phyloP scores from a whole-genome alignment of 1,140 invertebrate genomes.

The Hylaeus anthracinus region DNA sequence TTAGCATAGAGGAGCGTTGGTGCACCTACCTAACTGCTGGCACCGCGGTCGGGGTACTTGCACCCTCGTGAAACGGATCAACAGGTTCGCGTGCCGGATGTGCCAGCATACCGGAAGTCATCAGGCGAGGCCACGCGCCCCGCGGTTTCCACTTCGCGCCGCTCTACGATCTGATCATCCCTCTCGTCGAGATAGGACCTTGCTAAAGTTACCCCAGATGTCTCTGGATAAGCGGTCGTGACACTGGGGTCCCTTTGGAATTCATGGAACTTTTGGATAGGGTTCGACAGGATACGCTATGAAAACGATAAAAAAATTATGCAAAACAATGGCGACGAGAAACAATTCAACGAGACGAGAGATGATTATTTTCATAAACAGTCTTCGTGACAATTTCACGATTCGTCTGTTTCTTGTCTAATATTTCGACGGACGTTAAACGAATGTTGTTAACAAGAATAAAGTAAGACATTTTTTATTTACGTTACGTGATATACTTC shows the following conservation, averaged over 20 bases:
- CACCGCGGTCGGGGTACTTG: conserved; percentile 26
- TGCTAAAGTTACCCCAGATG: background rate
- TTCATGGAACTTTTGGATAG: background rate
- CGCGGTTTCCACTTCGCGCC: conserved; percentile 17
- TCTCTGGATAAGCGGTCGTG: background rate
- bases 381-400: too few species aligned
- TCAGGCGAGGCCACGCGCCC: conserved; percentile 61
- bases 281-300: background rate
- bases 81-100: conserved; percentile 79
- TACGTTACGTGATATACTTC: too few species aligned
- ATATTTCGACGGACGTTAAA: too few species aligned
- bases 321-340: too few species aligned
- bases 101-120: conserved; percentile 72
- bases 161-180: conserved; percentile 39
- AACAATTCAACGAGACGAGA: too few species aligned
- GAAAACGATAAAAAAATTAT: too few species aligned
- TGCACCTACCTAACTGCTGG: conserved; percentile 27
- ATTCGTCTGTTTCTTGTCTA: too few species aligned
- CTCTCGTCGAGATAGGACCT: background rate
- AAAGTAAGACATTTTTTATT: too few species aligned
- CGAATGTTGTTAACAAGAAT: too few species aligned
- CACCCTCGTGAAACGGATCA: conserved; percentile 56
- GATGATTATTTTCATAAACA: too few species aligned
- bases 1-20: background rate
- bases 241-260: background rate